Percentiles rank a stretch among this genome's conserved stretches.
phyloP scores from a whole-genome alignment of 2,888 invertebrate species.

The Microchrysa polita region DNA sequence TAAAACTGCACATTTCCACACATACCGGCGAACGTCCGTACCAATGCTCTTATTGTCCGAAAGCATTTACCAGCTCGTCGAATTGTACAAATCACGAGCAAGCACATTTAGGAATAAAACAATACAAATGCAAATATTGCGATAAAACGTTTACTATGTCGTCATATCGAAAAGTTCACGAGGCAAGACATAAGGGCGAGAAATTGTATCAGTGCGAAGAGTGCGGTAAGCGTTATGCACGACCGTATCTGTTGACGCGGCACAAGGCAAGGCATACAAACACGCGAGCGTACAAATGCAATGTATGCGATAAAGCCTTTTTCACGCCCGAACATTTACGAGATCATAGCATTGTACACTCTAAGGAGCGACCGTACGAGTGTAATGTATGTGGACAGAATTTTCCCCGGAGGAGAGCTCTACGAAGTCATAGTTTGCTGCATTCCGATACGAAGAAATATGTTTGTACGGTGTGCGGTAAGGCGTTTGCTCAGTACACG shows the following conservation, averaged over 20 bases:
- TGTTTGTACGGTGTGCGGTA: slow-evolving; percentile 59
- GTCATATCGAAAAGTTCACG: slow-evolving; percentile 56
- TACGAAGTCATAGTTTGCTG: slow-evolving; percentile 58
- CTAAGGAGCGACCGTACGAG: slow-evolving; percentile 55
- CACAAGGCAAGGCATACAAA: no score
- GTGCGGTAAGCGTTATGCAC: no score
- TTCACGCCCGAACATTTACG: slow-evolving; percentile 57
- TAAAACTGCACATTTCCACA: slow-evolving; percentile 1
- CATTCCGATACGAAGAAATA: slow-evolving; percentile 58
- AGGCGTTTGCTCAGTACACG: no score
- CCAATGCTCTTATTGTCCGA: slow-evolving; percentile 17
- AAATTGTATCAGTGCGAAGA: no score
- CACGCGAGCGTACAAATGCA: no score
- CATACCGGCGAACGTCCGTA: slow-evolving; percentile 25
- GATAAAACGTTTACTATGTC: slow-evolving; percentile 56
- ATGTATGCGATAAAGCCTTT: slow-evolving; percentile 57
- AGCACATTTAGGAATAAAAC: slow-evolving; percentile 25
- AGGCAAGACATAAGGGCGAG: slow-evolving; percentile 56
- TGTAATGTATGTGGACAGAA: slow-evolving; percentile 55
- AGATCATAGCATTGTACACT: slow-evolving; percentile 59
- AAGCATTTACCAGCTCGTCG: slow-evolving; percentile 40
- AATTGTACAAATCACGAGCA: slow-evolving; percentile 33
- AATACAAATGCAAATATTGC: slow-evolving; percentile 49
- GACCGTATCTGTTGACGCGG: no score
- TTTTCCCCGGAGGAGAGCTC: slow-evolving; percentile 58